A percentile compares a stretch with the other conserved stretches of the same genome.
phyloP scores from a whole-genome alignment of 1,140 invertebrate genomes.

The Aricia agestis region DNA sequence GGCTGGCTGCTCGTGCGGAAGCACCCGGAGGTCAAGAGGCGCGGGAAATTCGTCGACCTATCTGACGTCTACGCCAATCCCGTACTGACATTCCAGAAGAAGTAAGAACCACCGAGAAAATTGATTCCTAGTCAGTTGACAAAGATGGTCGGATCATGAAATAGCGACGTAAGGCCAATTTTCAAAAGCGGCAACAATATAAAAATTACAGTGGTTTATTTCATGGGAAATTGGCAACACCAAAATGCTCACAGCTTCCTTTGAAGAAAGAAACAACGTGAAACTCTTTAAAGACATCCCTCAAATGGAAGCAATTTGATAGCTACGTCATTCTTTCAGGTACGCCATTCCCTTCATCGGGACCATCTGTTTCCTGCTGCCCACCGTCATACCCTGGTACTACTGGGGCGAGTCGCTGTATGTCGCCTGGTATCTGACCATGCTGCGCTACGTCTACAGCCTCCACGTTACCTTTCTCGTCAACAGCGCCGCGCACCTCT shows the following conservation, averaged over 20 bases:
- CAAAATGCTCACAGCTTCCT: too few species aligned
- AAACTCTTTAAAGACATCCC: too few species aligned
- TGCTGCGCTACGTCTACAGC: constrained; percentile 32
- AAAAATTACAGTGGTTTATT: too few species aligned
- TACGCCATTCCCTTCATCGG: constrained; percentile 40
- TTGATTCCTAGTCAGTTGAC: too few species aligned
- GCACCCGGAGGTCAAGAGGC: constrained; percentile 82
- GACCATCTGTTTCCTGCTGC: constrained; percentile 35
- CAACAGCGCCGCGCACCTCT: constrained; percentile 39
- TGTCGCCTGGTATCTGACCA: constrained; percentile 31
- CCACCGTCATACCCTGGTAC: constrained; percentile 40
- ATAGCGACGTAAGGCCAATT: too few species aligned
- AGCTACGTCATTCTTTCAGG: constrained; percentile 25
- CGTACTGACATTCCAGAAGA: constrained; percentile 80
- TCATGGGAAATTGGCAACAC: too few species aligned
- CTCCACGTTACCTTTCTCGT: constrained; percentile 35
- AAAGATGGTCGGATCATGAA: too few species aligned
- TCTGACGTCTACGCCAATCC: constrained; percentile 83
- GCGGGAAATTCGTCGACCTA: constrained; percentile 80
- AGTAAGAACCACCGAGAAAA: too few species aligned
- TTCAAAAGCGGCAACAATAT: too few species aligned
- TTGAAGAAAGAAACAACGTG: too few species aligned
- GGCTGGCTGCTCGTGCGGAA: constrained; percentile 87
- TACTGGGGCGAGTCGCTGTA: constrained; percentile 35
- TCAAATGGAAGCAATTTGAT: neutral